phyloP scores from a whole-genome alignment of 2,113 vertebrate species.

The Smithornis capensis region DNA sequence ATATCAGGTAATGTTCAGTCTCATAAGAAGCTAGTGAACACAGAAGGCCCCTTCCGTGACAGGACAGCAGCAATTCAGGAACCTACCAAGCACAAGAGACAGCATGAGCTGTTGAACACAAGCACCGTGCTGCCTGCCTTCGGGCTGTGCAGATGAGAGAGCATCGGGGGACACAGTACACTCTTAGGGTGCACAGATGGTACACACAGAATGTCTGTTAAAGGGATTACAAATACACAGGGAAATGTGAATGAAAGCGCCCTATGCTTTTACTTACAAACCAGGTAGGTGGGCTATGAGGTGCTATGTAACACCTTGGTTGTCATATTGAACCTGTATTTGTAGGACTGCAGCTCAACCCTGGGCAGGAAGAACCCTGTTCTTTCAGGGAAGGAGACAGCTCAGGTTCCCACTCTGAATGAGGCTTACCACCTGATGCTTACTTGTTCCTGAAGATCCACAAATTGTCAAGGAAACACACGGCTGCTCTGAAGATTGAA shows the following conservation, averaged over 20 bases:
- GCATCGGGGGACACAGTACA: neutral
- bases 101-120: neutral
- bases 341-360: neutral
- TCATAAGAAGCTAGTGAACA: neutral
- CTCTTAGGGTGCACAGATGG: neutral
- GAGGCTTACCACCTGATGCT: neutral
- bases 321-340: neutral
- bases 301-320: neutral
- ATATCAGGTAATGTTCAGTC: neutral
- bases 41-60: neutral
- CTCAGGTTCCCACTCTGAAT: neutral
- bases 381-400: neutral
- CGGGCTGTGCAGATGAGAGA: neutral
- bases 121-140: neutral
- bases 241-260: neutral
- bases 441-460: neutral
- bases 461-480: neutral
- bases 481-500: neutral
- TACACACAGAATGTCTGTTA: neutral
- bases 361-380: neutral
- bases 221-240: neutral
- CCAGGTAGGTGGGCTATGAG: neutral
- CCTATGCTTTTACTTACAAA: neutral
- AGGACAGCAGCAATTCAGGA: neutral
- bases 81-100: neutral